These are phyloP conservation scores for Willowsia nigromaculata DNA, from an alignment of 2,888 invertebrate genomes.

Conservation along the genomic window DNA sequence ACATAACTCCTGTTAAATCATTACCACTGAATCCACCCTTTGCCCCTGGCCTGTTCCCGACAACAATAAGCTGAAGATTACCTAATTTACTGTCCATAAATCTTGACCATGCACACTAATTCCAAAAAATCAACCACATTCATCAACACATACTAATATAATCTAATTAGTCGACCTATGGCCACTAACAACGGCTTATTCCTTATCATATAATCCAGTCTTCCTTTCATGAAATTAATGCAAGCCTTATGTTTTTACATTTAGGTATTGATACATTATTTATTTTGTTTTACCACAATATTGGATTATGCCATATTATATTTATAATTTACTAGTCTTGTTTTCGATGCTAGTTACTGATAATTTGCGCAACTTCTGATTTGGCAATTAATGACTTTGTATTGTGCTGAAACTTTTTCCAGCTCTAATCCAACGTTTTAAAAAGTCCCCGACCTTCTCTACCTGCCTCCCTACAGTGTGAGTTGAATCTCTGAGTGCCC, in stretches of 20 bases:
- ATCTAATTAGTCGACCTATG: neutral
- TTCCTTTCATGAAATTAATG: constrained; percentile 5
- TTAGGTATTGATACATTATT: neutral
- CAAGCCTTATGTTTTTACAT: neutral
- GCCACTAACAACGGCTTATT: neutral
- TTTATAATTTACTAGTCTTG: neutral
- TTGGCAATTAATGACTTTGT: constrained; percentile 66
- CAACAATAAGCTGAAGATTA: neutral
- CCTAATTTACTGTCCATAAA: neutral
- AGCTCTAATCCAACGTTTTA: constrained; percentile 75
- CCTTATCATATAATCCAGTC: neutral
- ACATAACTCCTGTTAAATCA: constrained; percentile 52
- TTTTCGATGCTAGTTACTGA: constrained; percentile 5
- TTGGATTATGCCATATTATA: neutral
- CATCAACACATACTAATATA: neutral
- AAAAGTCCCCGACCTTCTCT: constrained; percentile 65
- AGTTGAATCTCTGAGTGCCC: constrained; percentile 65
- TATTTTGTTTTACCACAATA: neutral
- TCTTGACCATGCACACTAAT: neutral
- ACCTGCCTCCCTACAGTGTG: constrained; percentile 68
- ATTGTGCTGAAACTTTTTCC: constrained; percentile 70
- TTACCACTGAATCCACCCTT: constrained; percentile 10
- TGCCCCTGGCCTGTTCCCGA: constrained; percentile 26
- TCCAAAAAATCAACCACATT: constrained; percentile 5
- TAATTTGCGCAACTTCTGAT: constrained; percentile 4